Conservation (phyloP, 1,140 invertebrate genomes). For the Eulimnadia texana region DNA sequence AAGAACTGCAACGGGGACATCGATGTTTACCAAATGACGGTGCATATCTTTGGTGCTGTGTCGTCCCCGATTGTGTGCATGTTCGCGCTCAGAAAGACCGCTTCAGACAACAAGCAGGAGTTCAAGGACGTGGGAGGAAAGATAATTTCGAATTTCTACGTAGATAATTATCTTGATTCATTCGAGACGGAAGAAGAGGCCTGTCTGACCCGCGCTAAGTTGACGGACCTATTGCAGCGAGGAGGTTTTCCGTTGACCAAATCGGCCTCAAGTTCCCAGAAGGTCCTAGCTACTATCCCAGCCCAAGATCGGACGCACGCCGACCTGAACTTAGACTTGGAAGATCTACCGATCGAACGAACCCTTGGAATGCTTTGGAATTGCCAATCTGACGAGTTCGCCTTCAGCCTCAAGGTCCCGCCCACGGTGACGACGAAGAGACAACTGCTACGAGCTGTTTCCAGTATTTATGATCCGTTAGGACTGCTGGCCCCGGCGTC, state of each 20-base stretch:
- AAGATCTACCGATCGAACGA: neutral
- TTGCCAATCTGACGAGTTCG: slow-evolving; percentile 2
- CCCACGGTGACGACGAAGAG: slow-evolving; percentile 4
- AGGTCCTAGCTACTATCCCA: neutral
- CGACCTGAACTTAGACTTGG: slow-evolving; percentile 6
- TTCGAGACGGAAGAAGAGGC: slow-evolving; percentile 9
- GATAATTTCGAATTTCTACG: slow-evolving; percentile 13
- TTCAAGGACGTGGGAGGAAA: slow-evolving; percentile 3
- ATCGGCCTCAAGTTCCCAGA: neutral
- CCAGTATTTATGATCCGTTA: slow-evolving; percentile 13
- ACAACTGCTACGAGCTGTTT: neutral
- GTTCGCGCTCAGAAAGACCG: neutral
- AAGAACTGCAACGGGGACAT: neutral
- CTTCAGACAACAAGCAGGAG: neutral
- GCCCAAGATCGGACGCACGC: neutral
- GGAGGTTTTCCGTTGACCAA: neutral
- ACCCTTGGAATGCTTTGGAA: slow-evolving; percentile 8
- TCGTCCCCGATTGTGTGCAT: slow-evolving; percentile 3
- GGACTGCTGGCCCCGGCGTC: slow-evolving; percentile 9
- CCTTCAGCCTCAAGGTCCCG: neutral
- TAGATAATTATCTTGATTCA: slow-evolving; percentile 19
- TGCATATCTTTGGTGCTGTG: slow-evolving; percentile 14
- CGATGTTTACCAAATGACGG: slow-evolving; percentile 11
- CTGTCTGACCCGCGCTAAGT: neutral
- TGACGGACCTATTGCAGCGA: slow-evolving; percentile 1